Base-by-base conservation (phyloP, 2,113 vertebrate genomes). In the Colossoma macropomum region DNA sequence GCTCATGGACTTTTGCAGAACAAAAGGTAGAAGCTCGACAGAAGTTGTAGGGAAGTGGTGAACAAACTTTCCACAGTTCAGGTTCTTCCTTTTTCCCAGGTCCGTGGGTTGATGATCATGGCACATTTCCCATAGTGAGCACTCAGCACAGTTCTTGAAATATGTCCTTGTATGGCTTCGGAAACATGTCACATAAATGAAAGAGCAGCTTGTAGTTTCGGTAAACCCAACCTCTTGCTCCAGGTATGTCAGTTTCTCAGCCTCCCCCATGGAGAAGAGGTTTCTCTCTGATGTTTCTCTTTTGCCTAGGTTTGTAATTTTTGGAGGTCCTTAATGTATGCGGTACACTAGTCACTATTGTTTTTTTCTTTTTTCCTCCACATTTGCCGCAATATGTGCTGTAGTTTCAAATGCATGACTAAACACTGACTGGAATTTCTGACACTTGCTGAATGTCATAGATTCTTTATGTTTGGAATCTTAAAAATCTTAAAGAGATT, bases 131-230 rank as follows among this genome's bases (percentile, higher is more conserved):
- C 21, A 3, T 79, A 52, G 19, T 50, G 38, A 28, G 19, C 10
- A 16, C 28, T 30, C 63, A 77, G 19, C 41, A 30, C 75, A 77
- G 27, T n/a, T 77, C 60, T 50, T 21, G n/a, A 17, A 77, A 65
- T 13, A 54, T 52, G n/a, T n/a, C 1, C n/a, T 6, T 30, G 30
- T 68, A 23, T 79, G 62, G 63, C 23, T 23, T 69, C n/a, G 23
- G 21, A 21, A 25, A 7, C n/a, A 1, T 9, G 8, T 38, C 30
- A 69, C 8, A 13, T 8, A 25, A 56, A n/a, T 34, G 27, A 34
- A 32, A 56, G 38, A 11, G 1, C 65, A 68, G 21, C 28, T 34
- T 79, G 45, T 79, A 79, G 12, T 34, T 38, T 23, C 48, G 34
- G 4, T 15, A 19, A 34, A 79, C 77, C 63, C 45, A 66, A 52